Conservation (phyloP, 2,797 vertebrate genomes). For the Lepilemur septentrionalis region DNA sequence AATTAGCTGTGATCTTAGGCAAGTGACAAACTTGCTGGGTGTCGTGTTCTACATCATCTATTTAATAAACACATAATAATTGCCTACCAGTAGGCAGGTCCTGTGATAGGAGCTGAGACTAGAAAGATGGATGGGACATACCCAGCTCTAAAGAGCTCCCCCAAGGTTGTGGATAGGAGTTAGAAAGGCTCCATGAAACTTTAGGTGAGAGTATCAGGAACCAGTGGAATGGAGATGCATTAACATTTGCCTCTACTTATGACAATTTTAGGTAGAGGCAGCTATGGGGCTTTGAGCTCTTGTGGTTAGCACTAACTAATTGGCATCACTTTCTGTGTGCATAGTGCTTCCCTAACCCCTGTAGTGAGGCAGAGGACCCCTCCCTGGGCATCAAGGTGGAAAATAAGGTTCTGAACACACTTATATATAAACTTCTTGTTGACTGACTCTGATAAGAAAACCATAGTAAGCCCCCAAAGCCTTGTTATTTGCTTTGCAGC, state of each 20-base stretch:
- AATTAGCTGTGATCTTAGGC: not conserved
- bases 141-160: not conserved
- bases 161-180: not conserved
- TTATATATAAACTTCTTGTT: constrained; percentile 32
- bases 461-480: not conserved
- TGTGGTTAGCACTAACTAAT: not conserved
- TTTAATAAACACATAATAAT: not conserved
- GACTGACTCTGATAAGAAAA: not conserved
- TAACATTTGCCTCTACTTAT: not conserved
- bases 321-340: not conserved
- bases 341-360: not conserved
- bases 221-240: not conserved
- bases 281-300: not conserved
- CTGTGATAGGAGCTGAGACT: not conserved
- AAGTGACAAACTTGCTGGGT: not conserved
- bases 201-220: not conserved
- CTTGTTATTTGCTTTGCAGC: constrained; percentile 49
- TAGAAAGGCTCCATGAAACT: not conserved
- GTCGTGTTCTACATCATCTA: not conserved
- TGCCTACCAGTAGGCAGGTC: not conserved
- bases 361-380: not conserved
- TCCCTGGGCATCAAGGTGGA: not conserved
- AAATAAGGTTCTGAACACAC: constrained; percentile 1
- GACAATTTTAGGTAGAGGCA: not conserved
- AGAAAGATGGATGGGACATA: not conserved